Base-by-base conservation (phyloP, 2,113 vertebrate species). In the Phylloscopus trochilus region DNA sequence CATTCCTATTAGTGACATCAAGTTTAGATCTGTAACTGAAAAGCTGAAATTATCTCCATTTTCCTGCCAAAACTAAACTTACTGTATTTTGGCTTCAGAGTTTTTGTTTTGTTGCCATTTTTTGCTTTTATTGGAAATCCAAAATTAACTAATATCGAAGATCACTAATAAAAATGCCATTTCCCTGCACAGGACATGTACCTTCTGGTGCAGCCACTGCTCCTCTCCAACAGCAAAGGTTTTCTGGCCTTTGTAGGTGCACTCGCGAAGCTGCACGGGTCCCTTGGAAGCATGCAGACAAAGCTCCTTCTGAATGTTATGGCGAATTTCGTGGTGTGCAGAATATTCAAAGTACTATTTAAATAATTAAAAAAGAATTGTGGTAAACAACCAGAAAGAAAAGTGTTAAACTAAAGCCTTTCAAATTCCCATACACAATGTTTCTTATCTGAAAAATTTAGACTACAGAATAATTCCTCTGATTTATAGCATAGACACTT, bases 221-320 rank as follows among this genome's bases (percentile, higher is more conserved):
- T 99, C 98, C 94, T 99, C 98, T 56, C 81, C 91, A 76, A 96
- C 86, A 7, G 97, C 97, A 51, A 98, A 84, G 15, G 98, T 99
- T 59, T 96, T 97, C 89, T 93, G 97, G 70, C 99, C 98, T 98
- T 98, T 99, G 87, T 98, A 99, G 93, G 97, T 96, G 97, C 99
- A 99, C 22, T 98, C 96, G 3, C 97, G 98, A 97, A 99, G 98
- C 94, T 98, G 98, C 87, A 98, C 98, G 2, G 92, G 80, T 63
- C 98, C 98, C 70, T 96, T 97, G 6, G 92, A 89, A 91, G 98
- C 98, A 23, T 98, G 98, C 89, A 99, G 97, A 95, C 99, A 99
- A 53, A 99, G 97, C 96, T 99, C 99, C 97, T 99, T 99, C 98
- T 99, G 99, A 88, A 99, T 98, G 95, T 99, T 99, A 98, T 99